Evolutionary conservation across 2,888 invertebrate species (phyloP).

Genomic region (Pristionchus mayeri): DNA sequence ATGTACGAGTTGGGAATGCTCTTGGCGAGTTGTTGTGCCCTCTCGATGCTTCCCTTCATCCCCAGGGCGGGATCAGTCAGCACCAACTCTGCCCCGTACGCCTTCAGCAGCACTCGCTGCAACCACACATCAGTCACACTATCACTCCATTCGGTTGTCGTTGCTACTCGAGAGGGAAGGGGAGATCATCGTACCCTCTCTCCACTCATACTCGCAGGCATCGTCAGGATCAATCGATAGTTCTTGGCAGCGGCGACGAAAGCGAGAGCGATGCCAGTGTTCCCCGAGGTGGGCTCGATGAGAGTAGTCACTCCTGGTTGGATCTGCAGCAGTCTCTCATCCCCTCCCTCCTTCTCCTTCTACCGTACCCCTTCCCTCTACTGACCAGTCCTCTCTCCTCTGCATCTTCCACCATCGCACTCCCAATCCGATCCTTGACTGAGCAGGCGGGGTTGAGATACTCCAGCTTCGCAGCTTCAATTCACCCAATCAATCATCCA

Average conservation of each 20-base stretch:
- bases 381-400: slow-evolving; percentile 68
- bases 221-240: slow-evolving; percentile 73
- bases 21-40: slow-evolving; percentile 67
- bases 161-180: too few relatives aligned
- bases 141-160: neutral
- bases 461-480: slow-evolving; percentile 74
- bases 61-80: slow-evolving; percentile 72
- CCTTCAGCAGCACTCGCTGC: slow-evolving; percentile 71
- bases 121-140: slow-evolving; percentile 45
- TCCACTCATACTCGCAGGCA: slow-evolving; percentile 75
- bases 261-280: slow-evolving; percentile 76
- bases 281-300: slow-evolving; percentile 75
- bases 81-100: slow-evolving; percentile 75
- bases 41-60: slow-evolving; percentile 73
- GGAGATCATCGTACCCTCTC: slow-evolving; percentile 71
- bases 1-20: slow-evolving; percentile 70
- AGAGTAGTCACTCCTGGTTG: slow-evolving; percentile 68
- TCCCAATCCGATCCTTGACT: slow-evolving; percentile 76
- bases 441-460: slow-evolving; percentile 74
- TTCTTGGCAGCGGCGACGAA: slow-evolving; percentile 73
- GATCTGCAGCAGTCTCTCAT: slow-evolving; percentile 54
- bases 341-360: neutral
- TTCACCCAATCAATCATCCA: neutral
- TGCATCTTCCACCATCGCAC: slow-evolving; percentile 73
- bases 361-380: neutral